Base-by-base conservation (phyloP, 2,797 vertebrate species). In the Astyanax mexicanus region DNA sequence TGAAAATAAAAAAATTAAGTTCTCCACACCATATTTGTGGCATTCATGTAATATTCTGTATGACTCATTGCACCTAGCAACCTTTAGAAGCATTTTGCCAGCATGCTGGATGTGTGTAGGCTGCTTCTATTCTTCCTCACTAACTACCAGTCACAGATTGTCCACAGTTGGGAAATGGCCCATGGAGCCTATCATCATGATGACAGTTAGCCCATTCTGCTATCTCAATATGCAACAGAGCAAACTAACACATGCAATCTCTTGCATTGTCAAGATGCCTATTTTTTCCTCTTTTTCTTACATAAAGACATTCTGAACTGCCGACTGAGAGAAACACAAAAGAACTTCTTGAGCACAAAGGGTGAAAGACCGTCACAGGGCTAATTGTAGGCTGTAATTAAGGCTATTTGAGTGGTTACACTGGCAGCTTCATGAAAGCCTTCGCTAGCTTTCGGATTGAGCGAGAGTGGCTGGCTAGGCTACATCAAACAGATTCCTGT, bases 371-470 rank as follows among this genome's bases (percentile, higher is more conserved):
- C 17, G 7, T 19, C 15, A 37, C 4, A 32, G 37, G 57, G 29
- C 32, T 37, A 60, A 60, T 35, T 60, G 35, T 35, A 60, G 35
- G 15, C 29, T 60, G 57, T 38, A 60, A 60, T 38, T 35, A 60
- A 29, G 54, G 54, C 25, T 27, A 52, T 55, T 3, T 60, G 57
- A 60, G 60, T 60, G 37, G 32, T 57, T 37, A 5, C 57, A 38
- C 32, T 60, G 57, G 6, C 57, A 60, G 57, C 7, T 57, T 11
- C 19, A 19, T 62, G 60, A 62, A 62, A 62, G 60, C 58, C n/a
- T n/a, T n/a, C 3, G 6, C 60, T 62, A 32, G 19, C 60, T 62
- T 62, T 23, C 35, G 40, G 10, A 12, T 38, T 35, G 21, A n/a
- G 9, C 0, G 17, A 15, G 35, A 62, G 35, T 11, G 19, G 19